phyloP scores from a whole-genome alignment of 2,888 invertebrate genomes.

The Apamea epomidion region DNA sequence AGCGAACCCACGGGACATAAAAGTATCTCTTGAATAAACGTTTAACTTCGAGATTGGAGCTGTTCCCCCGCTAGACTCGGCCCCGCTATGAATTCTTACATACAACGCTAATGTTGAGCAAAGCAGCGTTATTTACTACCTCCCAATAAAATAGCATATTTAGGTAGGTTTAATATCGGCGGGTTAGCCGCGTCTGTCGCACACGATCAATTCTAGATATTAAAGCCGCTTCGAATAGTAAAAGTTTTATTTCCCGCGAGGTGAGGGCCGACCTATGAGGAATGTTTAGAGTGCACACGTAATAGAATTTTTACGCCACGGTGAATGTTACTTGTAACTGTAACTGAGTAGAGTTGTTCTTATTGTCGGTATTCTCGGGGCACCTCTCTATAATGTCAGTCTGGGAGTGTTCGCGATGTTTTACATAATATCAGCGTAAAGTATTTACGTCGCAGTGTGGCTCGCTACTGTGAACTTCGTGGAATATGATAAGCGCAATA shows the following conservation, averaged over 20 bases:
- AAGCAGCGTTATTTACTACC: conserved; percentile 69
- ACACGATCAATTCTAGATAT: conserved; percentile 77
- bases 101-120: conserved; percentile 70
- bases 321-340: conserved; percentile 70
- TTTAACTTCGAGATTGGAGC: conserved; percentile 67
- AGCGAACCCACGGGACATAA: conserved; percentile 56
- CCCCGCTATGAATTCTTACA: conserved; percentile 65
- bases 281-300: conserved; percentile 51
- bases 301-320: conserved; percentile 76
- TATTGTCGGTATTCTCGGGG: conserved; percentile 46
- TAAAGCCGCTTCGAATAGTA: conserved; percentile 76
- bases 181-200: conserved; percentile 34
- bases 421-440: conserved; percentile 57
- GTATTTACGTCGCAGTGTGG: conserved; percentile 38
- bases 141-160: conserved; percentile 71
- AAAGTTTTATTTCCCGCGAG: conserved; percentile 83
- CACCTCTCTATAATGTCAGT: conserved; percentile 43
- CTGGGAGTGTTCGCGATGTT: conserved; percentile 36
- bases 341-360: conserved; percentile 35
- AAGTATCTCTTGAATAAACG: conserved; percentile 67
- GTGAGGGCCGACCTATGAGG: conserved; percentile 41
- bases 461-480: conserved; percentile 41
- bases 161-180: conserved; percentile 59
- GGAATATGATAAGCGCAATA: conserved; percentile 47
- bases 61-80: conserved; percentile 54